Evolutionary conservation across 2,113 vertebrate species (phyloP).

Genomic region (Pygoscelis adeliae): DNA sequence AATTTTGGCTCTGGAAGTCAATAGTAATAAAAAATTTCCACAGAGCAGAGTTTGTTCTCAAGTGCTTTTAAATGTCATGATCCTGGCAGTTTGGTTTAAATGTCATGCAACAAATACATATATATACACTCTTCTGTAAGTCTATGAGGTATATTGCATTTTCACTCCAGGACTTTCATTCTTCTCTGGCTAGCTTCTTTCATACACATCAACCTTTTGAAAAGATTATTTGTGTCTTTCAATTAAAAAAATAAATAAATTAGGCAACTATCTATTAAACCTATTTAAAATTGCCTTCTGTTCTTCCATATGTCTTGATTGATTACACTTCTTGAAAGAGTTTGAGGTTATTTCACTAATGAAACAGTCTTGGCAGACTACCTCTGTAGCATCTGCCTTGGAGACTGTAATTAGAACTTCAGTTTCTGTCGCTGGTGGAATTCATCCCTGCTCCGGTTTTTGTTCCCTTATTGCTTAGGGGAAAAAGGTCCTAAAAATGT

Average conservation of each 20-base stretch:
- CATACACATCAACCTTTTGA: background rate
- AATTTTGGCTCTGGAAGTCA: background rate
- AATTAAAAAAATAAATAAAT: background rate
- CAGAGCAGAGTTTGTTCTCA: background rate
- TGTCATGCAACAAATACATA: background rate
- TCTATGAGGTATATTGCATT: background rate
- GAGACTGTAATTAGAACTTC: background rate
- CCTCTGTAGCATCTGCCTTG: background rate
- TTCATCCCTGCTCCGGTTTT: background rate
- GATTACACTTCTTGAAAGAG: background rate
- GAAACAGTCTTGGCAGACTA: slow-evolving; percentile 11
- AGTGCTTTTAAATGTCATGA: background rate
- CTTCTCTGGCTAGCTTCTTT: background rate
- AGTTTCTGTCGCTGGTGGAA: background rate
- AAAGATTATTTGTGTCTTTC: background rate
- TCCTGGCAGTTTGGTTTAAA: background rate
- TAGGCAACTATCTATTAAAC: background rate
- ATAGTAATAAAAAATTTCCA: background rate
- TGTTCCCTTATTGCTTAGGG: background rate
- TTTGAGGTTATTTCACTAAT: background rate
- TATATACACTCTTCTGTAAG: background rate
- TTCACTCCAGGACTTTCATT: background rate
- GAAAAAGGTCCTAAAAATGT: background rate
- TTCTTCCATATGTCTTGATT: background rate
- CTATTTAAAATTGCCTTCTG: background rate